These are phyloP conservation scores for Atta texana DNA, from an alignment of 1,140 invertebrate species.

Conservation along the genomic window DNA sequence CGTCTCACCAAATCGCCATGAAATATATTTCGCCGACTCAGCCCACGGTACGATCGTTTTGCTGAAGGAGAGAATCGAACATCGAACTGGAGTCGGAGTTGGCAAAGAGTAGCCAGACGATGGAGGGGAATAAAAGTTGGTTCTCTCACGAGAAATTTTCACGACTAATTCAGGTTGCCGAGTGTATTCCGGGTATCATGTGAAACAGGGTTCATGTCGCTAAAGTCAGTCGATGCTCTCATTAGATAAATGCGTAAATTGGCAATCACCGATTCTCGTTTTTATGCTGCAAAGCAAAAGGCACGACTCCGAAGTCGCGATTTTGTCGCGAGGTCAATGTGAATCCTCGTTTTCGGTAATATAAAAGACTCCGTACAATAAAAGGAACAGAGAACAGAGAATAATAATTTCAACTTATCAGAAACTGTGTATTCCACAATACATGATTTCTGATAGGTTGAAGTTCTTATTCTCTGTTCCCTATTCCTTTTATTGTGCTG, in stretches of 20 bases:
- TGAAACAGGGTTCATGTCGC: background rate
- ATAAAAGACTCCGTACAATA: too few species aligned
- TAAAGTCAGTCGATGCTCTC: background rate
- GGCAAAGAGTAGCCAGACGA: background rate
- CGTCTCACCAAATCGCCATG: conserved; percentile 69
- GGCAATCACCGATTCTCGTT: background rate
- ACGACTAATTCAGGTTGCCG: conserved; percentile 12
- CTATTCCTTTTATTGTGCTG: too few species aligned
- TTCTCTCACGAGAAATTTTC: conserved; percentile 48
- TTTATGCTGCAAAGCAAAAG: background rate
- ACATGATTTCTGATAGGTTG: too few species aligned
- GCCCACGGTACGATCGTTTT: conserved; percentile 72
- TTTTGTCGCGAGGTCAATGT: background rate
- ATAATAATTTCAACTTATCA: too few species aligned
- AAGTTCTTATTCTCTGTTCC: too few species aligned
- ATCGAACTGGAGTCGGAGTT: conserved; percentile 37
- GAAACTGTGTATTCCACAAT: too few species aligned
- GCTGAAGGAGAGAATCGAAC: conserved; percentile 69
- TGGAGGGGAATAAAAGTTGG: conserved; percentile 24
- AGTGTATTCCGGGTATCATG: conserved; percentile 20
- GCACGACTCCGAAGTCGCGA: background rate
- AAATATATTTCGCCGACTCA: conserved; percentile 76
- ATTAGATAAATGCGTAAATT: background rate
- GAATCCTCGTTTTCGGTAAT: background rate
- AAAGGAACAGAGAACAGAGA: too few species aligned